Evolutionary conservation across 37 sponge, comb jelly and placozoan genomes (phyloP).

Genomic region (Dysidea cf. avara): DNA sequence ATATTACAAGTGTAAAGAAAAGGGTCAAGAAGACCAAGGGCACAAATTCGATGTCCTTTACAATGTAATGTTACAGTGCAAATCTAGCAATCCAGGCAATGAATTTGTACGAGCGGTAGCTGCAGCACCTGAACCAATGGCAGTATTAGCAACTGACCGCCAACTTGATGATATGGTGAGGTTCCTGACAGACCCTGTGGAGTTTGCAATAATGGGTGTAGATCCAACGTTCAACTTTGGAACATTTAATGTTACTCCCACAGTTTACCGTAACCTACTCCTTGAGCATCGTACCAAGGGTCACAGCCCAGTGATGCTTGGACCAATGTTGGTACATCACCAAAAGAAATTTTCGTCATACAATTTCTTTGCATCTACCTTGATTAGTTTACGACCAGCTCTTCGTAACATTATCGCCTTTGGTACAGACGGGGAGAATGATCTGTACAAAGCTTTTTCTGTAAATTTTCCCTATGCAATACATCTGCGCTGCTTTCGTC

Average conservation of each 20-base stretch:
- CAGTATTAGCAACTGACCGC: not conserved
- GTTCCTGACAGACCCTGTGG: not conserved
- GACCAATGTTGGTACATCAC: slow-evolving; percentile 19
- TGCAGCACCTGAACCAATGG: slow-evolving; percentile 24
- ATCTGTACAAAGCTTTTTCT: slow-evolving; percentile 4
- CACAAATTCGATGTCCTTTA: not conserved
- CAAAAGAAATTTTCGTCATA: slow-evolving; percentile 22
- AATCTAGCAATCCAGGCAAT: not conserved
- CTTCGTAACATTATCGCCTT: not conserved
- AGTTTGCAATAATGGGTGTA: slow-evolving; percentile 16
- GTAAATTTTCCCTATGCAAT: not conserved
- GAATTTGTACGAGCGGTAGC: slow-evolving; percentile 1
- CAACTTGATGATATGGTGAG: slow-evolving; percentile 11
- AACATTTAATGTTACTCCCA: slow-evolving; percentile 13
- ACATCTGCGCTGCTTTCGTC: slow-evolving; percentile 29
- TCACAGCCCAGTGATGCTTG: slow-evolving; percentile 19
- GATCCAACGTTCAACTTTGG: slow-evolving; percentile 21
- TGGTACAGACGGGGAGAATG: slow-evolving; percentile 22
- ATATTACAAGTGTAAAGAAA: not conserved
- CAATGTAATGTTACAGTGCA: not conserved
- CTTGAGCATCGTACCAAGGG: not conserved
- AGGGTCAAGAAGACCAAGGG: not conserved
- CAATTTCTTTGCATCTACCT: slow-evolving; percentile 24
- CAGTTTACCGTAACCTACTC: slow-evolving; percentile 15
- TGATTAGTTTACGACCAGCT: not conserved